phyloP scores from a whole-genome alignment of 1,140 invertebrate genomes.

The Physella acuta region DNA sequence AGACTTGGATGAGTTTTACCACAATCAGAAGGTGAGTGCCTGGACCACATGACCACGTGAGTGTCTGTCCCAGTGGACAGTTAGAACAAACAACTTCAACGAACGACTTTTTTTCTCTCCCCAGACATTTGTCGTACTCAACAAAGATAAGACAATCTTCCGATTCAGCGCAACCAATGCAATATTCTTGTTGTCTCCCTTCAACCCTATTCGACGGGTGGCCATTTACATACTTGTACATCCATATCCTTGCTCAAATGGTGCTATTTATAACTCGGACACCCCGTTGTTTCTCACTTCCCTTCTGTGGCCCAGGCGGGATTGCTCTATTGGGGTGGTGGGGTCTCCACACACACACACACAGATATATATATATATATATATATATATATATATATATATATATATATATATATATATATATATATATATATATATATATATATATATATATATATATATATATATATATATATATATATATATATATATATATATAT shows the following conservation, averaged over 20 bases:
- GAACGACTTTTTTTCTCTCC: not conserved
- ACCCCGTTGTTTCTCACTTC: no score
- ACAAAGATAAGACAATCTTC: constrained; percentile 97
- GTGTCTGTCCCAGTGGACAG: not conserved
- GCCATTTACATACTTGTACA: constrained; percentile 97
- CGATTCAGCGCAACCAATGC: constrained; percentile 96
- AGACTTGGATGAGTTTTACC: constrained; percentile 58
- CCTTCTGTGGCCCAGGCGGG: no score
- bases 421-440: no score
- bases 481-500: no score
- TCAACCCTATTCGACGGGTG: constrained; percentile 94
- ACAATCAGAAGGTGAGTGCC: constrained; percentile 51
- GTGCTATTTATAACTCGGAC: no score
- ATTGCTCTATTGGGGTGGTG: no score
- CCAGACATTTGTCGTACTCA: constrained; percentile 97
- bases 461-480: no score
- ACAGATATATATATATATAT: no score
- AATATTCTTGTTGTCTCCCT: constrained; percentile 91
- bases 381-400: no score
- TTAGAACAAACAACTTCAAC: not conserved
- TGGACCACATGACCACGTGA: not conserved
- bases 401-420: no score
- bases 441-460: no score
- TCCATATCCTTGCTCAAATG: constrained; percentile 66
- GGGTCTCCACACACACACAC: no score